These are phyloP conservation scores for Serrognathus titanus DNA, from an alignment of 2,888 invertebrate species.

Conservation along the genomic window DNA sequence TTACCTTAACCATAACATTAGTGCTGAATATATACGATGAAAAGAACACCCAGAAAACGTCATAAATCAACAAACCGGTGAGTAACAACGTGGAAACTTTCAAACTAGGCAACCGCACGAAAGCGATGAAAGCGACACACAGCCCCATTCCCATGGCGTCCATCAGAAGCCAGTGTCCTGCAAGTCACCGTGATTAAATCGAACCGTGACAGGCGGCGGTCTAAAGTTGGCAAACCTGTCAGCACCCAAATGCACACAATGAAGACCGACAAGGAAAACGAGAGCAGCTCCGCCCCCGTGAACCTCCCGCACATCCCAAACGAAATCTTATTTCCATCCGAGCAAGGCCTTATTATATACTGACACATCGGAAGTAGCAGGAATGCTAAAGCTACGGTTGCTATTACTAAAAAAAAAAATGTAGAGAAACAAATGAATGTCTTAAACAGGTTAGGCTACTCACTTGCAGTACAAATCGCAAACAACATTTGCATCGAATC, in stretches of 20 bases:
- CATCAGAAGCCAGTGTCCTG: conserved; percentile 94
- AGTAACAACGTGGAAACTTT: conserved; percentile 93
- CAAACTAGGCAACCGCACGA: conserved; percentile 91
- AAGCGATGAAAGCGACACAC: conserved; percentile 96
- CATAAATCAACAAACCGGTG: conserved; percentile 90
- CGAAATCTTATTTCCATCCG: conserved; percentile 79
- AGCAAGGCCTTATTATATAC: conserved; percentile 84
- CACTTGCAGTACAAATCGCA: conserved; percentile 96
- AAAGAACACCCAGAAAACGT: conserved; percentile 99
- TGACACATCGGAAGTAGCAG: conserved; percentile 96
- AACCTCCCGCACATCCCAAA: conserved; percentile 91
- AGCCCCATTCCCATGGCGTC: conserved; percentile 99
- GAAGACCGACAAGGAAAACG: conserved; percentile 86
- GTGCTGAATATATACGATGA: conserved; percentile 98
- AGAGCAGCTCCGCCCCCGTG: conserved; percentile 90
- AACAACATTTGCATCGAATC: conserved; percentile 97
- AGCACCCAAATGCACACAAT: conserved; percentile 97
- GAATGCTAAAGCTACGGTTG: conserved; percentile 94
- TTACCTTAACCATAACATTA: conserved; percentile 92
- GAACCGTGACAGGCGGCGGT: background rate
- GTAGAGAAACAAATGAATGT: background rate
- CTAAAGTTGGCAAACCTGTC: conserved; percentile 56
- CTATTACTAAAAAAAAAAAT: conserved; percentile 72
- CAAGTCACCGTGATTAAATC: background rate
- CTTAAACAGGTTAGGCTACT: conserved; percentile 45